Conservation (phyloP, 2,797 vertebrate species). For the Rhabdophis nuchalis region DNA sequence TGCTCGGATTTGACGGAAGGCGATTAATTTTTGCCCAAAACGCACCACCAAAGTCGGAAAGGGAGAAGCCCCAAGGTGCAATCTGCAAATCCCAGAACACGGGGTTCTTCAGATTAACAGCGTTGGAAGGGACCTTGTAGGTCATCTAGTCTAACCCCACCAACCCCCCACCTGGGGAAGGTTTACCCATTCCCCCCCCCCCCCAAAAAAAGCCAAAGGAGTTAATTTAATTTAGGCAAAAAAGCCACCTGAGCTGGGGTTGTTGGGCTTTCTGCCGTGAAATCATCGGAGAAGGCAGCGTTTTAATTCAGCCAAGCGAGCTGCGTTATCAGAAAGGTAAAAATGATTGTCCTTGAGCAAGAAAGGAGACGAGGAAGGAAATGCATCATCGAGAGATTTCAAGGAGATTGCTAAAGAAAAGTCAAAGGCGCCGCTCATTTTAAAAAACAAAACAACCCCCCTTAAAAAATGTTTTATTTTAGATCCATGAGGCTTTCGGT, state of each 20-base stretch:
- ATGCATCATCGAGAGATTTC: neutral
- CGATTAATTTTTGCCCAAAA: neutral
- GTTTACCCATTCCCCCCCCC: slow-evolving; percentile 1
- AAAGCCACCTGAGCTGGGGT: neutral
- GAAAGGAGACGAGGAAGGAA: neutral
- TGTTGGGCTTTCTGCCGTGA: neutral
- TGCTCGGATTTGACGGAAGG: no score
- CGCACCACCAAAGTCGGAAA: neutral
- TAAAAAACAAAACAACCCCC: no score
- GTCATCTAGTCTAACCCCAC: no score
- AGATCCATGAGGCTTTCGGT: neutral
- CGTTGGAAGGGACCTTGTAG: no score
- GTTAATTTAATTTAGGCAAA: slow-evolving; percentile 13
- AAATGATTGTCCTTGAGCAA: neutral
- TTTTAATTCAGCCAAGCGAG: fast-evolving
- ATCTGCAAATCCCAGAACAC: no score
- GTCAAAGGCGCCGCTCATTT: neutral
- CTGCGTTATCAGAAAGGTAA: neutral
- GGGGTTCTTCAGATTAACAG: no score
- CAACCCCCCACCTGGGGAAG: neutral
- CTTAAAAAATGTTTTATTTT: neutral
- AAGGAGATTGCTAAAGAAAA: neutral
- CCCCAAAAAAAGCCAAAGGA: neutral
- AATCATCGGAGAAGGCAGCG: neutral
- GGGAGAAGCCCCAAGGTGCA: no score